Percentiles rank a stretch among this genome's conserved stretches.
Evolutionary conservation across 2,113 vertebrate species (phyloP).

Genomic region (Fregetta grallaria): DNA sequence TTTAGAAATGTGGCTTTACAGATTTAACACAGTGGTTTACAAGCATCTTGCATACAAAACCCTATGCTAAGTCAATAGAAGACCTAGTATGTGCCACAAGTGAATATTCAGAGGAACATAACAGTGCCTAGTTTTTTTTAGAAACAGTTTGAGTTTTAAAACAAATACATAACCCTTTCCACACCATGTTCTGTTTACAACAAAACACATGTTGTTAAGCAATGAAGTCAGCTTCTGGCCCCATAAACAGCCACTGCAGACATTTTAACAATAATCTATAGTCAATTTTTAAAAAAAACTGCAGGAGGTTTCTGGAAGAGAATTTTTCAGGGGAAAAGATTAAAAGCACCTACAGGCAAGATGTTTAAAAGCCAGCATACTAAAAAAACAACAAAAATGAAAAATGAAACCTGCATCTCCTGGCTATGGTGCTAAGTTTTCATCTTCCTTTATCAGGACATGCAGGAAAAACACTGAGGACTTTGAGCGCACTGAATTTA

Average conservation of each 20-base stretch:
- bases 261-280: background rate
- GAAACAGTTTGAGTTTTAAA: background rate
- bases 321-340: background rate
- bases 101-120: background rate
- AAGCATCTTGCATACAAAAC: background rate
- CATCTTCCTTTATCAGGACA: background rate
- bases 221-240: background rate
- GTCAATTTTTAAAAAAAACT: background rate
- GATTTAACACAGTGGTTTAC: background rate
- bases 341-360: background rate
- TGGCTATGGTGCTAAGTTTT: background rate
- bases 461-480: background rate
- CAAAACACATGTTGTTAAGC: background rate
- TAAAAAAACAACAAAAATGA: background rate
- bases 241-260: background rate
- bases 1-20: background rate
- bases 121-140: background rate
- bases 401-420: background rate
- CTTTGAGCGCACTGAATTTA: background rate
- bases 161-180: background rate
- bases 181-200: background rate
- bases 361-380: background rate
- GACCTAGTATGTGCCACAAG: background rate
- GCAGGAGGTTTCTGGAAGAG: background rate
- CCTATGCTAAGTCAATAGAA: background rate